Evolutionary conservation across 1,140 invertebrate genomes (phyloP).

Genomic region (Mizuhopecten yessoensis): DNA sequence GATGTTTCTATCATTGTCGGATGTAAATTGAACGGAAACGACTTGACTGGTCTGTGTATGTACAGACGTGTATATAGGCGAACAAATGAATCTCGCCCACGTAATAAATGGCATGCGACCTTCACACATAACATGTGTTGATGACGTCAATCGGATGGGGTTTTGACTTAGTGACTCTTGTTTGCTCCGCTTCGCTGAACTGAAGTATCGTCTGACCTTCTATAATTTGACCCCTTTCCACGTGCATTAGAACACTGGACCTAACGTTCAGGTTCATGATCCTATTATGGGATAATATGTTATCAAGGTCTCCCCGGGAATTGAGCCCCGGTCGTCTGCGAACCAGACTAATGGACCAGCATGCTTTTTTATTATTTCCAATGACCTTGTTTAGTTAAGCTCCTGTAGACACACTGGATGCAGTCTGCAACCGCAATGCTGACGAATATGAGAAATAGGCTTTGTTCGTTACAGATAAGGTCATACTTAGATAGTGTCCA

Average conservation of each 20-base stretch:
- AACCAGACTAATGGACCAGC: too few relatives aligned
- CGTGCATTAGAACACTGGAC: not conserved
- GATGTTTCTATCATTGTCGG: not conserved
- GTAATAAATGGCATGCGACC: not conserved
- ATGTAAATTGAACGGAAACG: conserved; percentile 26
- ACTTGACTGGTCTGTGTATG: not conserved
- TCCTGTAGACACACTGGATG: too few relatives aligned
- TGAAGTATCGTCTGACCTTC: not conserved
- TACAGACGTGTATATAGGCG: too few relatives aligned
- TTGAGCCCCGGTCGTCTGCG: not conserved
- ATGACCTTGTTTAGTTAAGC: too few relatives aligned
- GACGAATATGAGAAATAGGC: too few relatives aligned
- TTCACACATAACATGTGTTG: not conserved
- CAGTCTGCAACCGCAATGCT: too few relatives aligned
- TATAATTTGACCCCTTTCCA: not conserved
- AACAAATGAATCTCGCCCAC: not conserved
- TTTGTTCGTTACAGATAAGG: too few relatives aligned
- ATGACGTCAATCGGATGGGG: conserved; percentile 5
- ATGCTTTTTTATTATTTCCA: too few relatives aligned
- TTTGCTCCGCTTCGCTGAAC: not conserved
- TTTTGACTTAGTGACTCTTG: not conserved
- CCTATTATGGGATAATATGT: not conserved
- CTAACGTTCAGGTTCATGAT: not conserved
- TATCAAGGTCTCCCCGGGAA: not conserved
- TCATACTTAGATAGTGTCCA: too few relatives aligned